phyloP scores from a whole-genome alignment of 2,797 vertebrate species.

The Rhabdophis nuchalis region DNA sequence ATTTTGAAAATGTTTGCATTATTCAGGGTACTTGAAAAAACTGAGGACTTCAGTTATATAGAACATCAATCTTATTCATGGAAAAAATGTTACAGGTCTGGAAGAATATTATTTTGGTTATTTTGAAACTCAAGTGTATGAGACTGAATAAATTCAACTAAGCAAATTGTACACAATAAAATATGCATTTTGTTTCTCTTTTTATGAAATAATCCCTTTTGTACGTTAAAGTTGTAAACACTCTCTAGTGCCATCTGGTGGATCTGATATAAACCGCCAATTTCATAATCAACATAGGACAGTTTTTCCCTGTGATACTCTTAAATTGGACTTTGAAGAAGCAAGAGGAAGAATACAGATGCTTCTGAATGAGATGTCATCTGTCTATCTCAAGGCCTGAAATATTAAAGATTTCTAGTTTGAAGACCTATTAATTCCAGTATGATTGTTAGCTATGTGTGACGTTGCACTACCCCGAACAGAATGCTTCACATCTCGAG shows the following conservation, averaged over 20 bases:
- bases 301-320: not conserved
- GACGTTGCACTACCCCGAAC: not conserved
- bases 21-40: not conserved
- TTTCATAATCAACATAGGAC: not conserved
- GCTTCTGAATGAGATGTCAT: not conserved
- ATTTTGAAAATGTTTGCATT: not conserved
- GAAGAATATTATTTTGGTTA: not conserved
- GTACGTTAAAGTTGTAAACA: not conserved
- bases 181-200: not conserved
- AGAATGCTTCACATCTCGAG: not conserved
- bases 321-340: not conserved
- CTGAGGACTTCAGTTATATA: not conserved
- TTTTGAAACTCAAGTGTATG: not conserved
- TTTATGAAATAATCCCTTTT: not conserved
- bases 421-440: not conserved
- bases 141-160: not conserved
- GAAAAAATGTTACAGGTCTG: not conserved
- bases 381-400: not conserved
- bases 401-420: not conserved
- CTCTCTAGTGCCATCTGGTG: conserved; percentile 17
- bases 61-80: not conserved
- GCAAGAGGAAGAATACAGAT: not conserved
- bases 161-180: not conserved
- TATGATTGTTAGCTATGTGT: not conserved
- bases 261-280: not conserved